phyloP scores from a whole-genome alignment of 2,113 vertebrate genomes.

The Rhinichthys klamathensis region DNA sequence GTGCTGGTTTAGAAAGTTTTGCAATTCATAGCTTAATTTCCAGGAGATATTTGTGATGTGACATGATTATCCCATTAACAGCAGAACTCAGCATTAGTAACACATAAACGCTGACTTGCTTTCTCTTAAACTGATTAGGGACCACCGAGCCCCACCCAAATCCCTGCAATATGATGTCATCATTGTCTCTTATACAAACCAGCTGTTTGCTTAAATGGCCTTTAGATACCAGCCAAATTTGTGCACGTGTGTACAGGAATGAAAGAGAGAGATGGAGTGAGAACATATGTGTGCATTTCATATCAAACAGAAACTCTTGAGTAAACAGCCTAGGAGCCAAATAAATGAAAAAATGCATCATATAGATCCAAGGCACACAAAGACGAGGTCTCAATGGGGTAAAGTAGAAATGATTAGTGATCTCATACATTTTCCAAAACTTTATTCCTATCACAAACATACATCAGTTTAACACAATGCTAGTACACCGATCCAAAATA shows the following conservation, averaged over 20 bases:
- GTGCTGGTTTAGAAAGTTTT: not conserved
- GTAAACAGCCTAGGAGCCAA: constrained; percentile 16
- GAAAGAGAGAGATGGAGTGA: not conserved
- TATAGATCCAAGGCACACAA: not conserved
- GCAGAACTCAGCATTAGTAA: not conserved
- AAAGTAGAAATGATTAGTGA: constrained; percentile 12
- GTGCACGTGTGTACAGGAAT: constrained; percentile 43
- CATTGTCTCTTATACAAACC: constrained; percentile 68
- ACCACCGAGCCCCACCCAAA: constrained; percentile 59
- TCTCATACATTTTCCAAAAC: constrained; percentile 51
- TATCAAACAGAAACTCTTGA: constrained; percentile 3
- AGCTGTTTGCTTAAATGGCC: constrained; percentile 66
- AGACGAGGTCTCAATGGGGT: not conserved
- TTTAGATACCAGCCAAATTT: constrained; percentile 48
- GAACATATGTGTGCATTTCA: constrained; percentile 1
- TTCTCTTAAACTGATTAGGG: constrained; percentile 13
- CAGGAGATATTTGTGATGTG: not conserved
- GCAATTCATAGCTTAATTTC: not conserved
- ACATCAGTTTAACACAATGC: constrained; percentile 54
- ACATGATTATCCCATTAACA: not conserved
- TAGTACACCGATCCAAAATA: constrained; percentile 61
- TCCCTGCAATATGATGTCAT: constrained; percentile 72
- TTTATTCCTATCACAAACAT: constrained; percentile 62
- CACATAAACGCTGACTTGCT: constrained; percentile 9
- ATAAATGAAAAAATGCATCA: not conserved